Base-by-base conservation (phyloP, 2,888 invertebrate genomes). In the Tetheella fluctuosa region DNA sequence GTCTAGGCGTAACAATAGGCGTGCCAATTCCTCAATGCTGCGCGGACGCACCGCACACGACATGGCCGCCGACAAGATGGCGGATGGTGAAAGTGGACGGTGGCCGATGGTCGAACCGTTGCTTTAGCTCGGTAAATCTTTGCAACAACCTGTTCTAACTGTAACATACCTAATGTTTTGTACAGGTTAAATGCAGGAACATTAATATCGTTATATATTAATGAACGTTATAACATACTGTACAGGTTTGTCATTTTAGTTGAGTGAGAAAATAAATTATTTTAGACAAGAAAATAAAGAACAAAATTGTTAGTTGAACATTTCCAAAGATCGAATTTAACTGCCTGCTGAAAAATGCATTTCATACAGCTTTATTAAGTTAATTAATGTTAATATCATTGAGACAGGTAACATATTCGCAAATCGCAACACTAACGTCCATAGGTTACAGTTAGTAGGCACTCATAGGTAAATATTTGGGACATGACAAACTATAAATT, bases 11-110 rank as follows among this genome's bases (percentile, higher is more conserved):
- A 80, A 84, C 83, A 85, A 84, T 81, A 83, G 79, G 70, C 80
- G 79, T 83, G 86, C 85, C 84, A 86, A 88, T 84, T 86, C 82
- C 71, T 84, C 83, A 83, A 81, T 81, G 78, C 73, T 71, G 76
- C 81, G 77, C 81, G 74, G 64, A 72, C 74, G 71, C 65, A 68
- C 42, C 42, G 48, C n/a, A 39, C 81, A 80, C 81, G 79, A 81
- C 84, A 83, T 82, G 81, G 84, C 84, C 74, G 83, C 77, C 75
- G 69, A 82, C 88, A 91, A 91, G 84, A 91, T 91, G 91, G 90
- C 89, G 82, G 86, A 79, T 77, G 90, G 90, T 91, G 91, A 91
- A 91, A 91, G 91, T 90, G 89, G 81, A 76, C 84, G 76, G 81
- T 83, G 83, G 79, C 79, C 81, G 84, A 80, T 77, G 77, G 81